Percentiles rank a stretch among this genome's conserved stretches.
phyloP scores from a whole-genome alignment of 2,888 invertebrate genomes.

The Odontothrips loti region DNA sequence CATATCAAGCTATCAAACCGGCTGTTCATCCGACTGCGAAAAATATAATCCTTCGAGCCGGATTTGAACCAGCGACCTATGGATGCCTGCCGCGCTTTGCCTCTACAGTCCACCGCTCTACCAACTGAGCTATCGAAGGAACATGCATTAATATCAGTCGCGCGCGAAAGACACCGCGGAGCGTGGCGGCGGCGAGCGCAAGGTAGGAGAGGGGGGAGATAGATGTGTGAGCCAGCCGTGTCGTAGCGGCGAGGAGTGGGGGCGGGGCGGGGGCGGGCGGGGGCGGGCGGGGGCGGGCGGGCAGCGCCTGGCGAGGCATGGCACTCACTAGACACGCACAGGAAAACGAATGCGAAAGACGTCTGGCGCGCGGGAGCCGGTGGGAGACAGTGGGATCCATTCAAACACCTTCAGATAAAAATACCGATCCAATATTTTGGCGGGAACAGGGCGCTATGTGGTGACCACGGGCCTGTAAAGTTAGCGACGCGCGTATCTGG shows the following conservation, averaged over 20 bases:
- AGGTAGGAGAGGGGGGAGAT: background rate
- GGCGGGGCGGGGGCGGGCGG: background rate
- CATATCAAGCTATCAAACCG: too few relatives aligned
- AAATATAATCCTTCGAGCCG: constrained; percentile 46
- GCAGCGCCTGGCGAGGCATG: background rate
- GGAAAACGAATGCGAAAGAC: too few relatives aligned
- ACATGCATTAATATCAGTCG: background rate
- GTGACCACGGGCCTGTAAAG: too few relatives aligned
- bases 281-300: too few relatives aligned
- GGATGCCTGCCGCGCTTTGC: constrained; percentile 39
- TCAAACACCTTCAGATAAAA: too few relatives aligned
- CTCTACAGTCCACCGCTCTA: constrained; percentile 41
- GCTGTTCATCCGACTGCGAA: constrained; percentile 35
- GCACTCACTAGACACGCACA: too few relatives aligned
- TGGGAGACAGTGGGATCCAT: too few relatives aligned
- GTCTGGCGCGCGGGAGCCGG: too few relatives aligned
- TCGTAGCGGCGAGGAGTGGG: background rate
- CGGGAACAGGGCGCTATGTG: too few relatives aligned
- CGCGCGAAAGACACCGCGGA: background rate
- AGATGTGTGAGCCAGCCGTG: background rate
- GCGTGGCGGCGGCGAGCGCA: background rate
- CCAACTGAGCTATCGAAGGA: constrained; percentile 39
- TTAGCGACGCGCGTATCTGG: too few relatives aligned
- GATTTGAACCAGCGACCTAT: constrained; percentile 49
- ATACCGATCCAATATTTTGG: too few relatives aligned